These are phyloP conservation scores for Trichomalopsis sarcophagae DNA, from an alignment of 1,140 invertebrate species.

Conservation along the genomic window DNA sequence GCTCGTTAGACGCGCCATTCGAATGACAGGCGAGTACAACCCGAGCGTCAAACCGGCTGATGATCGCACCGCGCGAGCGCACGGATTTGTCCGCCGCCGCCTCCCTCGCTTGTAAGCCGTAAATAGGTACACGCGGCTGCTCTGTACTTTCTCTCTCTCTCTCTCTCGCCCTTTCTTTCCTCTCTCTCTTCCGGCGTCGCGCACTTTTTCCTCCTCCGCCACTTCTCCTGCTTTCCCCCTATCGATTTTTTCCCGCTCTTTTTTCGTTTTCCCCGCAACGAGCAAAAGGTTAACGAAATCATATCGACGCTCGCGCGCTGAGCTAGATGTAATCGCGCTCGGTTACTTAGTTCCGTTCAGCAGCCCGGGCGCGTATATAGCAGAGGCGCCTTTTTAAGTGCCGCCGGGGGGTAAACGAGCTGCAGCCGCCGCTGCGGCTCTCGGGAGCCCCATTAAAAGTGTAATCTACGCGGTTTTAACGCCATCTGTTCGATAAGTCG, in stretches of 20 bases:
- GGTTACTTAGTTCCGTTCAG: neutral
- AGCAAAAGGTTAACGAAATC: neutral
- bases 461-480: neutral
- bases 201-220: neutral
- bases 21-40: neutral
- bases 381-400: neutral
- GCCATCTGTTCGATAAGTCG: neutral
- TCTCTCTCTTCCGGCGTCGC: slow-evolving; percentile 9
- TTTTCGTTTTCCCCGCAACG: neutral
- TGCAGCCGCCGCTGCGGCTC: neutral
- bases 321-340: neutral
- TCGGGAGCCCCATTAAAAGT: neutral
- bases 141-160: neutral
- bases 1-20: slow-evolving; percentile 10
- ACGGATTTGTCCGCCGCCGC: slow-evolving; percentile 50
- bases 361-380: neutral
- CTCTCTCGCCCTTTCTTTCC: slow-evolving; percentile 20
- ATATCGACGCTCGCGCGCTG: neutral
- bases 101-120: slow-evolving; percentile 37
- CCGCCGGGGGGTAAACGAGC: neutral
- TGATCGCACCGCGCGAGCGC: neutral
- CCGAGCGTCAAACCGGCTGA: neutral
- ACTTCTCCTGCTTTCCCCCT: neutral
- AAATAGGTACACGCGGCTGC: slow-evolving; percentile 35
- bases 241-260: slow-evolving; percentile 25